Evolutionary conservation across 2,797 vertebrate genomes (phyloP).

Genomic region (Syncerus caffer): DNA sequence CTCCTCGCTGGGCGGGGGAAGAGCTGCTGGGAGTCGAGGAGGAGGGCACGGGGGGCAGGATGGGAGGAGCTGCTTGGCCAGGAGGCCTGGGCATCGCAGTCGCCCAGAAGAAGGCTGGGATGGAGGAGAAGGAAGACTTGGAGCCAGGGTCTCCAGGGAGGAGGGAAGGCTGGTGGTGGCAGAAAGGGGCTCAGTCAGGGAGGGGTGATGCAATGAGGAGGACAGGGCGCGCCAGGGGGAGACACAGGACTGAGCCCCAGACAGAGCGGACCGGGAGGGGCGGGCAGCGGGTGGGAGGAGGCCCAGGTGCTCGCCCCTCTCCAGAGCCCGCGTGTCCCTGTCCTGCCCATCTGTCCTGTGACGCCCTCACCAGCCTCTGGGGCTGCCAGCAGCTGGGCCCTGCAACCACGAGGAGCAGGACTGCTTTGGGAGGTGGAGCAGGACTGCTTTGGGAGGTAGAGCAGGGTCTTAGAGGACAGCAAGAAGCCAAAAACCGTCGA

Average conservation of each 20-base stretch:
- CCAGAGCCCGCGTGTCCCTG: rapidly evolving
- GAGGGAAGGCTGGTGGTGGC: neutral
- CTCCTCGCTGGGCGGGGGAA: neutral
- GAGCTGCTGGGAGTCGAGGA: too few species aligned
- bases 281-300: neutral
- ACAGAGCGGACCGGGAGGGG: rapidly evolving
- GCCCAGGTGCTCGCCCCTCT: neutral
- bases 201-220: rapidly evolving
- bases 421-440: neutral
- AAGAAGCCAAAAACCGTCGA: neutral
- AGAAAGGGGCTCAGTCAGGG: too few species aligned
- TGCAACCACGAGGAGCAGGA: too few species aligned
- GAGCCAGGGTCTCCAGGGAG: neutral
- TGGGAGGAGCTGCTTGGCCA: neutral
- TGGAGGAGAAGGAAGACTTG: neutral
- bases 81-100: too few species aligned
- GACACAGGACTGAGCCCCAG: neutral
- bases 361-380: neutral
- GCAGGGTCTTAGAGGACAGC: neutral
- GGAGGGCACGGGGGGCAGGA: neutral
- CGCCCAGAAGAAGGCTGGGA: too few species aligned
- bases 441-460: neutral
- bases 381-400: neutral
- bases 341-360: too few species aligned
- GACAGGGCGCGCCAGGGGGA: rapidly evolving